Conservation (phyloP, 2,888 invertebrate species). For the Emmelina monodactyla region DNA sequence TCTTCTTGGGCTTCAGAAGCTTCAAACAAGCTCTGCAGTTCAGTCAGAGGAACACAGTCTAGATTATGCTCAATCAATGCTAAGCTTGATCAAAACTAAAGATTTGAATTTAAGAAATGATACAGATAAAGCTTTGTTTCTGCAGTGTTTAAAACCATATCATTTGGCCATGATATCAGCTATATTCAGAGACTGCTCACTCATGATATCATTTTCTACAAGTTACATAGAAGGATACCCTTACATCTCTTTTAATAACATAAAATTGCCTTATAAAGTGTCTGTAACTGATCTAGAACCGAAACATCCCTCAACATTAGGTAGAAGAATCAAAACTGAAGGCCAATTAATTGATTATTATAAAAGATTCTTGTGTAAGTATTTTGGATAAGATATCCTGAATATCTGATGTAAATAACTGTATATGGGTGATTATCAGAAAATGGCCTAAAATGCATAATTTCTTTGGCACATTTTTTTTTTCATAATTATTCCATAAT, state of each 20-base stretch:
- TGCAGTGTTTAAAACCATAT: constrained; percentile 20
- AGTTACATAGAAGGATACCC: constrained; percentile 21
- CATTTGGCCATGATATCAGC: constrained; percentile 64
- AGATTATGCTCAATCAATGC: constrained; percentile 30
- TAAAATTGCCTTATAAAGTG: constrained; percentile 55
- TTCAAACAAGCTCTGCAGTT: constrained; percentile 13
- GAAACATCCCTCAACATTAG: constrained; percentile 52
- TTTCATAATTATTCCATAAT: too few relatives aligned
- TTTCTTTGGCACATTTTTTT: too few relatives aligned
- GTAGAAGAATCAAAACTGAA: constrained; percentile 36
- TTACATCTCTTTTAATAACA: constrained; percentile 30
- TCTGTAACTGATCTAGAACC: constrained; percentile 74
- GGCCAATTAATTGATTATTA: constrained; percentile 28
- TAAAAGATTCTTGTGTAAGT: constrained; percentile 17
- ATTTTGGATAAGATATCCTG: background rate
- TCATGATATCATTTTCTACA: constrained; percentile 67
- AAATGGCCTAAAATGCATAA: too few relatives aligned
- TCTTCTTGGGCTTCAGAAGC: constrained; percentile 33
- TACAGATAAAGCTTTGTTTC: constrained; percentile 23
- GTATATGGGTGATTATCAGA: too few relatives aligned
- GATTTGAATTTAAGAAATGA: constrained; percentile 23
- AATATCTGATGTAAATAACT: too few relatives aligned
- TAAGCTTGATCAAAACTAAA: constrained; percentile 23
- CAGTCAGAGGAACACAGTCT: constrained; percentile 15
- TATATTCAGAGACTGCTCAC: constrained; percentile 74